Evolutionary conservation across 1,140 invertebrate species (phyloP).

Genomic region (Myzus persicae): DNA sequence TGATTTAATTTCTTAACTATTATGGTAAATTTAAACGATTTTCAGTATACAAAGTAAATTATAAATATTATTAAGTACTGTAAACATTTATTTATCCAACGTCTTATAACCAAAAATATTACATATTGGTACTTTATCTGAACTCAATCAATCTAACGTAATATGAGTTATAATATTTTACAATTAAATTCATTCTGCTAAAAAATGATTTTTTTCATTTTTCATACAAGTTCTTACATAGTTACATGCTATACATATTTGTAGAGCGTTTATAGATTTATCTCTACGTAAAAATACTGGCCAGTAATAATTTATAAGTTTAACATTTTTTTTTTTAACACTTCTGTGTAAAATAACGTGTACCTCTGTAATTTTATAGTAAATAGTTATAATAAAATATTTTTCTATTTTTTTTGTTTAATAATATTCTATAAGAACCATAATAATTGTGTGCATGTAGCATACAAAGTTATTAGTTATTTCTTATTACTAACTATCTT

Average conservation of each 20-base stretch:
- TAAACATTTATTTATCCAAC: not conserved
- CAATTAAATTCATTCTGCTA: too few relatives aligned
- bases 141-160: too few relatives aligned
- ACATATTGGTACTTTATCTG: too few relatives aligned
- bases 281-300: not conserved
- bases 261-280: not conserved
- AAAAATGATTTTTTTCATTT: too few relatives aligned
- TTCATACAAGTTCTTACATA: too few relatives aligned
- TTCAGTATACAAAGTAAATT: not conserved
- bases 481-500: not conserved
- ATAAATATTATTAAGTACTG: not conserved
- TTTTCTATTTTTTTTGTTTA: slow-evolving; percentile 8
- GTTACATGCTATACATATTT: not conserved
- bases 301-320: too few relatives aligned
- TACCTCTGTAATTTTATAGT: not conserved
- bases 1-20: not conserved
- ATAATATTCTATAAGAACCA: not conserved
- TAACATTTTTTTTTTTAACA: too few relatives aligned
- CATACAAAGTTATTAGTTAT: slow-evolving; percentile 35
- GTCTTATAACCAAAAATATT: not conserved
- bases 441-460: not conserved
- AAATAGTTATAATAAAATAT: not conserved
- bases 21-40: slow-evolving; percentile 26
- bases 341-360: not conserved
- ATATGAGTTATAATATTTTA: too few relatives aligned